phyloP scores from a whole-genome alignment of 2,113 vertebrate genomes.

The Chloropsis hardwickii region DNA sequence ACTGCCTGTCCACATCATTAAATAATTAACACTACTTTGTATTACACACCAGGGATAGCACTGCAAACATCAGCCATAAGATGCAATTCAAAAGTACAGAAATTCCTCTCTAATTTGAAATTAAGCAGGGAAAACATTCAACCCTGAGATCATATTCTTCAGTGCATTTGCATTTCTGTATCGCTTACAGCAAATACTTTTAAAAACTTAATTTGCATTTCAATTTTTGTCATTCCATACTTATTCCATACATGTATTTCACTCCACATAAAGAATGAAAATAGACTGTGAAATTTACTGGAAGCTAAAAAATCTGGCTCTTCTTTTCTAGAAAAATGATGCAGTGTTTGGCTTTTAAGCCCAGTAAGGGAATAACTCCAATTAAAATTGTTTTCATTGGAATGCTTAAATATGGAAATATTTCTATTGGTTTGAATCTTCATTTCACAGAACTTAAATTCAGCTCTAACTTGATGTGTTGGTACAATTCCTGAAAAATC shows the following conservation, averaged over 20 bases:
- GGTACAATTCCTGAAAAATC: not conserved
- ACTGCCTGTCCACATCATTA: not conserved
- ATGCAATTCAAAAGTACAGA: not conserved
- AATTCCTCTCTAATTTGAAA: slow-evolving; percentile 6
- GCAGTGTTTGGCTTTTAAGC: slow-evolving; percentile 36
- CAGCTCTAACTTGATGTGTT: not conserved
- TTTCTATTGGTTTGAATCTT: slow-evolving; percentile 41
- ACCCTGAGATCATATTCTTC: not conserved
- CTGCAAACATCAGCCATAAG: not conserved
- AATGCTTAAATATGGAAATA: slow-evolving; percentile 26
- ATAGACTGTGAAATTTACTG: slow-evolving; percentile 21
- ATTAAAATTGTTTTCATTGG: slow-evolving; percentile 58
- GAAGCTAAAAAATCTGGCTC: slow-evolving; percentile 25
- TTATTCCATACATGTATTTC: slow-evolving; percentile 18
- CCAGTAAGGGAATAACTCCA: slow-evolving; percentile 51
- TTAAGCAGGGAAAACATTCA: not conserved
- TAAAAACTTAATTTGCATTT: slow-evolving; percentile 22
- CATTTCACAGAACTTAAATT: slow-evolving; percentile 38
- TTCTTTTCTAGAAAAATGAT: slow-evolving; percentile 28
- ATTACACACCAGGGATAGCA: not conserved
- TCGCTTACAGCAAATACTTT: not conserved
- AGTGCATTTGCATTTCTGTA: slow-evolving; percentile 5
- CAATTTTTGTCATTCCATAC: slow-evolving; percentile 2
- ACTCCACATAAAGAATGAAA: slow-evolving; percentile 22
- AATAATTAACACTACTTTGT: slow-evolving; percentile 35